A percentile compares a stretch with the other conserved stretches of the same genome.
Evolutionary conservation across 1,140 invertebrate genomes (phyloP).

Genomic region (Drosophila leontia): DNA sequence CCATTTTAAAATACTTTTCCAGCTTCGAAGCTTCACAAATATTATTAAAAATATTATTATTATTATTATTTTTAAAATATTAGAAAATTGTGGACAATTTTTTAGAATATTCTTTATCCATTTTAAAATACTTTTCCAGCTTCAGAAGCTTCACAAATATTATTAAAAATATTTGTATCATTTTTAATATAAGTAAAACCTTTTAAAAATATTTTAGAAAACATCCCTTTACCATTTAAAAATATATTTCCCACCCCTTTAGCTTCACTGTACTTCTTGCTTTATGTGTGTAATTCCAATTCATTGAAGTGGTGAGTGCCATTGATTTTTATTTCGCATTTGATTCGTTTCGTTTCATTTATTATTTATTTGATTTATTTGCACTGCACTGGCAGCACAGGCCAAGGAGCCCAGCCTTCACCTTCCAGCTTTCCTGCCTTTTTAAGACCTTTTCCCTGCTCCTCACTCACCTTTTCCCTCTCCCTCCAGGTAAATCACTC

Average conservation of each 20-base stretch:
- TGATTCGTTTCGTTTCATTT: slow-evolving; percentile 81
- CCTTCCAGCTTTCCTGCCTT: neutral
- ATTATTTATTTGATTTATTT: slow-evolving; percentile 83
- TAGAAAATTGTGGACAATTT: neutral
- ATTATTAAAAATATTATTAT: neutral
- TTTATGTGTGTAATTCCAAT: slow-evolving; percentile 57
- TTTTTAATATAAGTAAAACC: neutral
- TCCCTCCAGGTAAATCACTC: slow-evolving; percentile 63
- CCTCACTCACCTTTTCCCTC: neutral
- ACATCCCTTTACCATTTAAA: rapidly evolving
- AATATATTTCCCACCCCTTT: too few relatives aligned
- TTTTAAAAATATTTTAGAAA: neutral
- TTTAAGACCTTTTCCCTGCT: slow-evolving; percentile 29
- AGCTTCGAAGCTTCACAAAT: neutral
- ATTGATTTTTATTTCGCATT: slow-evolving; percentile 82
- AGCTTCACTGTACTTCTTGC: slow-evolving; percentile 7
- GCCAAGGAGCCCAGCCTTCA: neutral
- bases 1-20: too few relatives aligned
- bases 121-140: too few relatives aligned
- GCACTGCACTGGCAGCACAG: slow-evolving; percentile 48
- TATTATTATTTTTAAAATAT: neutral
- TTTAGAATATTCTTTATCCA: too few relatives aligned
- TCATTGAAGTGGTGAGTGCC: slow-evolving; percentile 78
- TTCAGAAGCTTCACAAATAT: neutral
- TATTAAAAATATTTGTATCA: neutral